Percentiles rank a stretch among this genome's conserved stretches.
phyloP scores from a whole-genome alignment of 1,140 invertebrate species.

The Nasonia longicornis region DNA sequence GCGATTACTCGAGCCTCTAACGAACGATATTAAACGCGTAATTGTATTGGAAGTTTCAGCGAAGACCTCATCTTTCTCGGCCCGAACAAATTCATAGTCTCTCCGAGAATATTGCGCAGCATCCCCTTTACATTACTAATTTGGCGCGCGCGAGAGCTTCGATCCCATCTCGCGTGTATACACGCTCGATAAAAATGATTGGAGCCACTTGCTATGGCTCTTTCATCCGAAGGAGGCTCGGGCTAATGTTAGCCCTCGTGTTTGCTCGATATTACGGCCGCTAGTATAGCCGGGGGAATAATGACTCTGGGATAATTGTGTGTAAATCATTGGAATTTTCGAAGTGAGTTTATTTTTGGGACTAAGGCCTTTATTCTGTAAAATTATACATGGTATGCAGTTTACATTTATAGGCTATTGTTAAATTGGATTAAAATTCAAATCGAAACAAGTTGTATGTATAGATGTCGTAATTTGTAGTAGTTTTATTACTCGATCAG shows the following conservation, averaged over 20 bases:
- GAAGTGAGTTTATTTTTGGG: too few relatives aligned
- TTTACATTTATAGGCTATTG: too few relatives aligned
- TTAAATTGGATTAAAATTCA: too few relatives aligned
- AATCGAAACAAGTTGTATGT: too few relatives aligned
- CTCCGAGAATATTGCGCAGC: not conserved
- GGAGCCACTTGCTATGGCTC: not conserved
- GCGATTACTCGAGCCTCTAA: not conserved
- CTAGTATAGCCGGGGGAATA: not conserved
- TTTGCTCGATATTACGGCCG: not conserved
- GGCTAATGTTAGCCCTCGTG: not conserved
- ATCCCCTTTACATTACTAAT: too few relatives aligned
- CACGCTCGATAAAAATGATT: not conserved
- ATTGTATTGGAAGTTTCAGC: not conserved
- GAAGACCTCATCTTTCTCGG: not conserved
- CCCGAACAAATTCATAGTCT: not conserved
- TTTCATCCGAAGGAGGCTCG: too few relatives aligned
- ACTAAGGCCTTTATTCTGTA: too few relatives aligned
- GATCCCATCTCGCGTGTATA: too few relatives aligned
- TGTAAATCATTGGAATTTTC: not conserved
- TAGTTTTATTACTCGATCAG: too few relatives aligned
- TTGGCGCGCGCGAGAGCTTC: too few relatives aligned
- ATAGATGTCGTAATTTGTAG: too few relatives aligned
- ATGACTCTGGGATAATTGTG: not conserved
- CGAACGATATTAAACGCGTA: slow-evolving; percentile 15
- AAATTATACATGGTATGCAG: too few relatives aligned